phyloP scores from a whole-genome alignment of 2,888 invertebrate genomes.

The Nemurella pictetii region DNA sequence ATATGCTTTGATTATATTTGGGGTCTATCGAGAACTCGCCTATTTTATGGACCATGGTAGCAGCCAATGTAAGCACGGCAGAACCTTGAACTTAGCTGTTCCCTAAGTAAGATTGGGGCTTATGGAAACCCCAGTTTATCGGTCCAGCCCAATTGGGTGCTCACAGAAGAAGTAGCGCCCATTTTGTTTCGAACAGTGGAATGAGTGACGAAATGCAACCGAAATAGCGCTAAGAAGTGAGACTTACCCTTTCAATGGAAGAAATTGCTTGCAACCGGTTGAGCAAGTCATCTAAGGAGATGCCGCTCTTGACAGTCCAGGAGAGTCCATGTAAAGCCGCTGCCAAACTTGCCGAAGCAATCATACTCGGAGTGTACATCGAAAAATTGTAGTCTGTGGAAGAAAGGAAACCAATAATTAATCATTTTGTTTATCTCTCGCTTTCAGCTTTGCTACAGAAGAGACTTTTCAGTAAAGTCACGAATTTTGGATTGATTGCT shows the following conservation, averaged over 20 bases:
- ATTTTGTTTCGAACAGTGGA: not conserved
- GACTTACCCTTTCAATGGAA: slow-evolving; percentile 78
- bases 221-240: not conserved
- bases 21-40: too few species aligned
- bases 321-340: slow-evolving; percentile 82
- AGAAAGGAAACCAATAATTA: not conserved
- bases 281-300: slow-evolving; percentile 66
- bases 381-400: slow-evolving; percentile 87
- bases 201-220: not conserved
- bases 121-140: too few species aligned
- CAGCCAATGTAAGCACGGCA: too few species aligned
- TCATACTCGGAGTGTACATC: slow-evolving; percentile 86
- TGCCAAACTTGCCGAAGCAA: slow-evolving; percentile 86
- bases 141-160: too few species aligned
- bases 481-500: not conserved
- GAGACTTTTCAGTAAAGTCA: not conserved
- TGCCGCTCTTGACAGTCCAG: slow-evolving; percentile 65
- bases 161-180: not conserved
- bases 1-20: too few species aligned
- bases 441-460: not conserved
- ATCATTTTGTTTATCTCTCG: not conserved
- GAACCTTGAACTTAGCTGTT: too few species aligned
- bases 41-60: too few species aligned
- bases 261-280: slow-evolving; percentile 77
- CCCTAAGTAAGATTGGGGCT: too few species aligned